Base-by-base conservation (phyloP, 35 echinoderm and acorn worm species). In the Ophioderma brevispina region DNA sequence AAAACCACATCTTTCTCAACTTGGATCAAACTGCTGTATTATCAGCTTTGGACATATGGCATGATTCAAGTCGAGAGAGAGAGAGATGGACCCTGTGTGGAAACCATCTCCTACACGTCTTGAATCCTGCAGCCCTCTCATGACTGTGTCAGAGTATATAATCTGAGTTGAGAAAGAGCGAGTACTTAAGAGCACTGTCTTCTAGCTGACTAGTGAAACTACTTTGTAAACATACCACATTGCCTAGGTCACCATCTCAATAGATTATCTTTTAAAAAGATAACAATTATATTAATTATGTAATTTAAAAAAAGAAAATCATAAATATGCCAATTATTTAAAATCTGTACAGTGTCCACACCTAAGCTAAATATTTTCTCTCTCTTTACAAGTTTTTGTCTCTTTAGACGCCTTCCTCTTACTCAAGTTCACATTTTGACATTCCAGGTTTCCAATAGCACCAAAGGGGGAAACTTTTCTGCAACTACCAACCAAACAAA, bases 191-290 rank as follows among this genome's bases (percentile, higher is more conserved):
- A 70, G 23, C 5, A 70, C 59, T 70, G 59, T 70, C 59, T 2
- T 25, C 59, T 70, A 70, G 5, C 23, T 70, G 59, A 70, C 59
- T 11, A 70, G 59, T 25, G 59, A 70, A 70, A 25, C 59, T 70
- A 70, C 59, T 70, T 25, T 25, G 23, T 70, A 70, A 70, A 70
- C 59, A 70, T 70, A 70, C 59, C 59, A 70, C 59, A 70, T 70
- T n/a, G n/a, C n/a, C 59, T 70, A 70, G 59, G 59, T 25, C 59
- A 70, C 28, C 59, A 70, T 70, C n/a, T 70, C 41, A 46, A 70
- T 15, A 25, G 6, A 3, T 70, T 70, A 70, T 70, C 59, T 70
- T 70, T 70, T 70, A 25, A 18, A 70, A 70, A 70, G 59, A 70
- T 70, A 30, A 8, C 28, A 30, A 70, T 70, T 70, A 70, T 70